These are phyloP conservation scores for Cydia amplana DNA, from an alignment of 1,140 invertebrate genomes.

Conservation along the genomic window DNA sequence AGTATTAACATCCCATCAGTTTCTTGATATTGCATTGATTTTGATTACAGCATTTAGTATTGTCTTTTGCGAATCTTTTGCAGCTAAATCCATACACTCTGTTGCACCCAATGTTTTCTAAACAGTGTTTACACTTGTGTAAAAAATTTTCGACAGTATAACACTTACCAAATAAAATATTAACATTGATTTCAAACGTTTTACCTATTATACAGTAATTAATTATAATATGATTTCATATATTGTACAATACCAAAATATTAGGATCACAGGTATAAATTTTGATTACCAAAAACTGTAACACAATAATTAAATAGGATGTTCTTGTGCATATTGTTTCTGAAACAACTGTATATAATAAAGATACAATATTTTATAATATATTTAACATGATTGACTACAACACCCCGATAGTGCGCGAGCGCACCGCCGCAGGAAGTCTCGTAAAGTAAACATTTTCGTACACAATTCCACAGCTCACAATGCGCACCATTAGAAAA, in stretches of 20 bases:
- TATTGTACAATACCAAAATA: slow-evolving; percentile 39
- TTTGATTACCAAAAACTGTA: slow-evolving; percentile 48
- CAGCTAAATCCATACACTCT: not conserved
- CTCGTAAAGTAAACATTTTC: slow-evolving; percentile 58
- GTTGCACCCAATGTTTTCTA: slow-evolving; percentile 20
- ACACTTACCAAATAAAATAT: slow-evolving; percentile 32
- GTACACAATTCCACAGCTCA: slow-evolving; percentile 76
- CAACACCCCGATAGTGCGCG: slow-evolving; percentile 72
- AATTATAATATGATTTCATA: slow-evolving; percentile 42
- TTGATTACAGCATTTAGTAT: not conserved
- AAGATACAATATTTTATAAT: slow-evolving; percentile 65
- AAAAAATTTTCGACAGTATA: slow-evolving; percentile 12
- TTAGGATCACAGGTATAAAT: slow-evolving; percentile 51
- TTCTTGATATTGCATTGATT: slow-evolving; percentile 16
- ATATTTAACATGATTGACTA: slow-evolving; percentile 76
- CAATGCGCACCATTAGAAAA: slow-evolving; percentile 77
- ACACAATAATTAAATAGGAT: slow-evolving; percentile 46
- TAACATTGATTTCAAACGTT: slow-evolving; percentile 31
- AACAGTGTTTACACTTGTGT: slow-evolving; percentile 21
- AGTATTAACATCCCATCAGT: slow-evolving; percentile 9
- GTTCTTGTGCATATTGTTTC: slow-evolving; percentile 66
- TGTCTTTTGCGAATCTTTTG: not conserved
- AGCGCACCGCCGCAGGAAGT: slow-evolving; percentile 58
- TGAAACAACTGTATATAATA: slow-evolving; percentile 67
- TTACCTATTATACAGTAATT: slow-evolving; percentile 33